Conservation (phyloP, 2,113 vertebrate genomes). For the Vulpes lagopus region DNA sequence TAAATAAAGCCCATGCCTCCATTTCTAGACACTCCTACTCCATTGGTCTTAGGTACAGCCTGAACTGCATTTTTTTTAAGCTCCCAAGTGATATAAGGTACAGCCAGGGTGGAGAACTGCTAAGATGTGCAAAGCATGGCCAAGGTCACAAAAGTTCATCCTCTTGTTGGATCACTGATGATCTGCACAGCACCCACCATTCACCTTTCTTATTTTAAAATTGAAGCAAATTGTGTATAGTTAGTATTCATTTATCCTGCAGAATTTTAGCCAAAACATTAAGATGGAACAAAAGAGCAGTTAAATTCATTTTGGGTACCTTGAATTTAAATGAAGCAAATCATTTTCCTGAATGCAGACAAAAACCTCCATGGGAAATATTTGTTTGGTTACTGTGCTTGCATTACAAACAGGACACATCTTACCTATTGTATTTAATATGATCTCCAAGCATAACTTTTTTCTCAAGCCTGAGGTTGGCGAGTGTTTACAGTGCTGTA, state of each 20-base stretch:
- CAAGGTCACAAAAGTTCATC: background rate
- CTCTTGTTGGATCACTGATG: background rate
- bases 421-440: background rate
- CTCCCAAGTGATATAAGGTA: background rate
- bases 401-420: background rate
- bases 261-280: background rate
- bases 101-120: background rate
- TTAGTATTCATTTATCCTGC: background rate
- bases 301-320: background rate
- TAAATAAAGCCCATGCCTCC: background rate
- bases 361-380: background rate
- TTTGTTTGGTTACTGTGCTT: background rate
- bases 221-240: background rate
- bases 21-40: background rate
- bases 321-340: slow-evolving; percentile 25
- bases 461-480: background rate
- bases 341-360: background rate
- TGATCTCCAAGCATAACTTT: background rate
- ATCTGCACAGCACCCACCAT: background rate
- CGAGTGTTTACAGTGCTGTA: background rate
- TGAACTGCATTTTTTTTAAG: background rate
- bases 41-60: background rate
- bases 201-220: background rate
- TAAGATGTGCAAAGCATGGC: background rate
- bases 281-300: background rate